Conservation (phyloP, 1,140 invertebrate species). For the Sycophaga agraensis region DNA sequence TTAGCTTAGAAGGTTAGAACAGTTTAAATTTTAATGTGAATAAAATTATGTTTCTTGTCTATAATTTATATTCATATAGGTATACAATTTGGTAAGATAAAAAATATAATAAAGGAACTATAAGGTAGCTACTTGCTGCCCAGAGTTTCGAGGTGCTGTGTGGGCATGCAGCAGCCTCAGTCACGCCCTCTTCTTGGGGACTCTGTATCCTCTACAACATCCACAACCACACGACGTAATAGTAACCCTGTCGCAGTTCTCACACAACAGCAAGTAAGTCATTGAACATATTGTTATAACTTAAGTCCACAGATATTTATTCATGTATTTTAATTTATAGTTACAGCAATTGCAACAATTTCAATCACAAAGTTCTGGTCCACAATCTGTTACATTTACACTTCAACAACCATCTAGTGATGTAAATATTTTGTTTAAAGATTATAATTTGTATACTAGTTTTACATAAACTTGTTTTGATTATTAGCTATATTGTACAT, state of each 20-base stretch:
- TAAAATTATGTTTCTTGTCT: background rate
- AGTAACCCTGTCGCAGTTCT: slow-evolving; percentile 56
- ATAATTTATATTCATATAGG: background rate
- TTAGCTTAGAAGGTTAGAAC: slow-evolving; percentile 15
- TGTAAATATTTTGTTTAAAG: slow-evolving; percentile 37
- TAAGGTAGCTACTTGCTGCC: slow-evolving; percentile 56
- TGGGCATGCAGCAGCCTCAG: slow-evolving; percentile 64
- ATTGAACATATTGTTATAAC: background rate
- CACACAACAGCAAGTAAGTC: slow-evolving; percentile 58
- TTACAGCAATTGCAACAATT: slow-evolving; percentile 60
- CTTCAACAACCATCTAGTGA: slow-evolving; percentile 55
- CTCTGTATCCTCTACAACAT: slow-evolving; percentile 60
- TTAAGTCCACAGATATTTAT: slow-evolving; percentile 9
- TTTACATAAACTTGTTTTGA: too few relatives aligned
- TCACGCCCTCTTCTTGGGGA: slow-evolving; percentile 62
- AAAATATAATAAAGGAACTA: slow-evolving; percentile 42
- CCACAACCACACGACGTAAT: slow-evolving; percentile 54
- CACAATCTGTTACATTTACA: slow-evolving; percentile 57
- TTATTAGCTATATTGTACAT: too few relatives aligned
- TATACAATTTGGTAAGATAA: slow-evolving; percentile 24
- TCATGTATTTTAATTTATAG: slow-evolving; percentile 37
- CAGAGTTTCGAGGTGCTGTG: slow-evolving; percentile 60
- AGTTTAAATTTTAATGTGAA: background rate
- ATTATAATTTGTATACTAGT: too few relatives aligned
- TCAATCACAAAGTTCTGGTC: slow-evolving; percentile 55